A percentile compares a stretch with the other conserved stretches of the same genome.
These are phyloP conservation scores for Corythaixoides concolor DNA, from an alignment of 2,113 vertebrate genomes.

Conservation along the genomic window DNA sequence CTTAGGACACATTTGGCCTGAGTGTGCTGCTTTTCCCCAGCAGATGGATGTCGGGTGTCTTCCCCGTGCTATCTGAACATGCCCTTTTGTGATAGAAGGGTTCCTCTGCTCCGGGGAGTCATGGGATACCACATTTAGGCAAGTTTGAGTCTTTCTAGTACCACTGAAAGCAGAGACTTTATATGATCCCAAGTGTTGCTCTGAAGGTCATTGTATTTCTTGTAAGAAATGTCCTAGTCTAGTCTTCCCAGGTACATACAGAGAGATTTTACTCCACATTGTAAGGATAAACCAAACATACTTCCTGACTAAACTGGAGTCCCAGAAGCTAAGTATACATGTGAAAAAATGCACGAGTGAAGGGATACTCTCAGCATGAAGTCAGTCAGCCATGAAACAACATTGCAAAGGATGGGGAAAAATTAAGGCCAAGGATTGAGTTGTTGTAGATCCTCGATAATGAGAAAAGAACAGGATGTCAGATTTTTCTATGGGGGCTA, in stretches of 20 bases:
- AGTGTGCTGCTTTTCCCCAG: neutral
- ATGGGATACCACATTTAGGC: neutral
- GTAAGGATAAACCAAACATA: neutral
- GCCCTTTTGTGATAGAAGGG: neutral
- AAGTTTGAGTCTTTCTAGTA: neutral
- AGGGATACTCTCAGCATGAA: neutral
- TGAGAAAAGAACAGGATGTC: neutral
- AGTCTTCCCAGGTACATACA: neutral
- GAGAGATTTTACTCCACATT: neutral
- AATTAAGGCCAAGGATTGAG: neutral
- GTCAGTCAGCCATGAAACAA: neutral
- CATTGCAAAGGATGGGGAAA: neutral
- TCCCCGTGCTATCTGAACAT: neutral
- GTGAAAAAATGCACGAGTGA: neutral
- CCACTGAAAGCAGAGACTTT: neutral
- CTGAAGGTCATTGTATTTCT: neutral
- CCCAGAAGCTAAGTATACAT: neutral
- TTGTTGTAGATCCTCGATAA: neutral
- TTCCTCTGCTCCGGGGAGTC: neutral
- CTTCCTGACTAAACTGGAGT: neutral
- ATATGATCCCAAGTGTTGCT: neutral
- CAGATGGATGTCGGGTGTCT: neutral
- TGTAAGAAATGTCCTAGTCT: neutral
- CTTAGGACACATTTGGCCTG: neutral
- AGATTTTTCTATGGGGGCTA: neutral